Evolutionary conservation across 2,113 vertebrate genomes (phyloP).

Genomic region (Rattus norvegicus): GRCr8 NC_086019.1:133713001-133713500

Average conservation of each 20-base stretch:
- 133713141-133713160: slow-evolving; percentile 82
- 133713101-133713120: slow-evolving; percentile 73
- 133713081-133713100: slow-evolving; percentile 9
- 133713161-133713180: slow-evolving; percentile 70
- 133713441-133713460: slow-evolving; percentile 64
- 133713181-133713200: slow-evolving; percentile 83
- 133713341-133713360: slow-evolving; percentile 80
- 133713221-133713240: slow-evolving; percentile 87
- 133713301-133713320: slow-evolving; percentile 78
- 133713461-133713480: neutral
- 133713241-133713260: slow-evolving; percentile 83
- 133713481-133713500: slow-evolving; percentile 75
- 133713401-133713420: slow-evolving; percentile 79
- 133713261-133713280: slow-evolving; percentile 85
- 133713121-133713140: slow-evolving; percentile 74
- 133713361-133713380: slow-evolving; percentile 76
- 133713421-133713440: slow-evolving; percentile 63
- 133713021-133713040: neutral
- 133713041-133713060: slow-evolving; percentile 60
- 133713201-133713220: slow-evolving; percentile 86
- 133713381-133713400: neutral
- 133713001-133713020: neutral
- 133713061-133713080: slow-evolving; percentile 66
- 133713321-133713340: slow-evolving; percentile 36
- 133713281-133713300: slow-evolving; percentile 85